A percentile compares a stretch with the other conserved stretches of the same genome.
These are phyloP conservation scores for Antigone vipio DNA, from an alignment of 2,113 vertebrate genomes.

Conservation along the genomic window DNA sequence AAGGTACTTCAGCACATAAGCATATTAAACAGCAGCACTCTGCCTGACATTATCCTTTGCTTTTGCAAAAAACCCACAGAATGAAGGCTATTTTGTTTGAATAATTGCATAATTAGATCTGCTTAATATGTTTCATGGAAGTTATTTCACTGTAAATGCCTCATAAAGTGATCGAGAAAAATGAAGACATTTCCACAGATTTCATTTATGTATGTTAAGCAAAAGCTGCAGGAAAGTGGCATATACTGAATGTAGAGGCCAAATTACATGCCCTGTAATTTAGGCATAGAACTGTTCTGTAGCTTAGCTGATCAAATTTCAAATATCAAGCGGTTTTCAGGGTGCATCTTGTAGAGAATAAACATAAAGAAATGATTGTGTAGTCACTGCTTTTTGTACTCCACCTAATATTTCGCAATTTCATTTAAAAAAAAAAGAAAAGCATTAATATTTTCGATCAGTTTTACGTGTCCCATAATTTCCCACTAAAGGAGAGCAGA, in stretches of 20 bases:
- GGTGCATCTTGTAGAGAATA: background rate
- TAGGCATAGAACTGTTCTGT: background rate
- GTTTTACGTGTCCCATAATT: background rate
- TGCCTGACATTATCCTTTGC: background rate
- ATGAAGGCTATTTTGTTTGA: conserved; percentile 2
- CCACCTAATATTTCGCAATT: background rate
- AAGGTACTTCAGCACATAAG: background rate
- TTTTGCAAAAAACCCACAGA: background rate
- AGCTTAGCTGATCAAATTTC: conserved; percentile 11
- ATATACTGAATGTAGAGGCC: background rate
- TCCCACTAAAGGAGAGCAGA: background rate
- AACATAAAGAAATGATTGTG: background rate
- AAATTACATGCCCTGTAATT: background rate
- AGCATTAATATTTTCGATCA: background rate
- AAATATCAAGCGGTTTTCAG: background rate
- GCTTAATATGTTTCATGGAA: background rate
- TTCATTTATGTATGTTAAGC: background rate
- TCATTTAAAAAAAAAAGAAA: background rate
- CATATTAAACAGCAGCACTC: background rate
- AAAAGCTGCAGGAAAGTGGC: background rate
- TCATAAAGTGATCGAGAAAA: background rate
- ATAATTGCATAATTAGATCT: background rate
- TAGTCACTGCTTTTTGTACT: background rate
- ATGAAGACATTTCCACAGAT: background rate
- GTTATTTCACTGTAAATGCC: background rate